Base-by-base conservation (phyloP, 1,140 invertebrate genomes). In the Aphidius ervi region DNA sequence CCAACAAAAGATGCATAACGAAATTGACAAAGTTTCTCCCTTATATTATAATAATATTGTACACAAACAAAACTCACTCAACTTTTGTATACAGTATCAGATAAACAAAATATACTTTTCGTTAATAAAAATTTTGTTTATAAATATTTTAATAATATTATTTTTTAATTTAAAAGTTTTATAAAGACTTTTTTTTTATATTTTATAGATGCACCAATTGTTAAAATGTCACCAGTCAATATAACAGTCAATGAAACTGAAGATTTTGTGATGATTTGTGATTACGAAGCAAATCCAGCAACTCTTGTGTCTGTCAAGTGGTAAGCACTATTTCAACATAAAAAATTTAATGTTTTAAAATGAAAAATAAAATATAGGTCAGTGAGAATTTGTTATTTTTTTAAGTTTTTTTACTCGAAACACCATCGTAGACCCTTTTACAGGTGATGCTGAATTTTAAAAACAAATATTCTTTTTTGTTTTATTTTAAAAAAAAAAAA, bases 281-380 rank as follows among this genome's bases (percentile, higher is more conserved):
- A 87, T 59, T 93, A 92, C 75, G 85, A 88, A 59, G 89, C 92
- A 48, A 94, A 95, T 79, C 92, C 92, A 3, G 86, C 88, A 6
- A 65, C 68, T 2, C 77, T 94, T 7, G 84, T 79, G n/a, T 81
- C 83, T 59, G 89, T 92, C 48, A 81, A 85, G 70, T 94, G 92
- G 92, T 93, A 84, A 86, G 82, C 79, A 6, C 10, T 47, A 9
- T 41, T 41, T 47, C 42, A 31, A 50, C 2, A 10, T 16, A 31
- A 31, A 31, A 31, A 31, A 16, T 43, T 50, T 40, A 43, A 41
- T n/a, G 16, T 54, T 54, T 42, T 37, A 9, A 9, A 54, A 41
- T n/a, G n/a, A 42, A 54, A n/a, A 16, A 37, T 42, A 10, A 16
- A 9, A 54, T 54, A 42, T 42, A 54, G 52, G 52, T 54, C 52